These are phyloP conservation scores for Mustelus asterias DNA, from an alignment of 2,113 vertebrate species.

Conservation along the genomic window DNA sequence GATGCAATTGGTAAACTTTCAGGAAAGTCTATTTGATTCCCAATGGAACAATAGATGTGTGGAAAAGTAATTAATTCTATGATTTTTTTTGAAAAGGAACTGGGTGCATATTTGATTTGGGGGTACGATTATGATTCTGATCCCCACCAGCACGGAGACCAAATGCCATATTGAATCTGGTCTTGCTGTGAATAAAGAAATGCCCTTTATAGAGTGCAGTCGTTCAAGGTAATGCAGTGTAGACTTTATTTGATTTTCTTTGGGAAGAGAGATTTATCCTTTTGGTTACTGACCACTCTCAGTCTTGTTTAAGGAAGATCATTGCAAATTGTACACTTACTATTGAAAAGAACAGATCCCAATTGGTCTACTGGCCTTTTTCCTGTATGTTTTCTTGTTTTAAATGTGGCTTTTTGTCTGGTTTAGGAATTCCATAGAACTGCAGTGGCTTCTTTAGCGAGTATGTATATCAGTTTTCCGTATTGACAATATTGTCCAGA, in stretches of 20 bases:
- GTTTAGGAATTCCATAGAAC: neutral
- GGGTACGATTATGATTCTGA: neutral
- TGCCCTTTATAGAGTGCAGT: neutral
- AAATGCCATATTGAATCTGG: neutral
- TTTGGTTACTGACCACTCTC: neutral
- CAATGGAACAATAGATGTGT: neutral
- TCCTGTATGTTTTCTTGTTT: neutral
- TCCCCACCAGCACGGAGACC: no score
- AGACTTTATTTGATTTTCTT: slow-evolving; percentile 4
- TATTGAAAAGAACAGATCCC: neutral
- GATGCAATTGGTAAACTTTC: neutral
- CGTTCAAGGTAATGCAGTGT: neutral
- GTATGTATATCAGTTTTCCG: neutral
- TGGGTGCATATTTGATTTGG: neutral
- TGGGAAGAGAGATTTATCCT: neutral
- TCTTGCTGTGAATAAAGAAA: neutral
- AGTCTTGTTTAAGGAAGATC: neutral
- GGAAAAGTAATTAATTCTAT: neutral
- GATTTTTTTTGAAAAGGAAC: neutral
- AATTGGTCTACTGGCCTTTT: neutral
- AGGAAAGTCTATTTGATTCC: neutral
- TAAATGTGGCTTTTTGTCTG: neutral
- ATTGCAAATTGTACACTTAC: neutral
- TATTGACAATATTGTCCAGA: neutral
- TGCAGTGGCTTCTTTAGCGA: neutral